Evolutionary conservation across 53 echinoderm and acorn worm species (phyloP), one percentile per base, ranked within the genome.

Genomic region (Henricia sp.): DNA sequence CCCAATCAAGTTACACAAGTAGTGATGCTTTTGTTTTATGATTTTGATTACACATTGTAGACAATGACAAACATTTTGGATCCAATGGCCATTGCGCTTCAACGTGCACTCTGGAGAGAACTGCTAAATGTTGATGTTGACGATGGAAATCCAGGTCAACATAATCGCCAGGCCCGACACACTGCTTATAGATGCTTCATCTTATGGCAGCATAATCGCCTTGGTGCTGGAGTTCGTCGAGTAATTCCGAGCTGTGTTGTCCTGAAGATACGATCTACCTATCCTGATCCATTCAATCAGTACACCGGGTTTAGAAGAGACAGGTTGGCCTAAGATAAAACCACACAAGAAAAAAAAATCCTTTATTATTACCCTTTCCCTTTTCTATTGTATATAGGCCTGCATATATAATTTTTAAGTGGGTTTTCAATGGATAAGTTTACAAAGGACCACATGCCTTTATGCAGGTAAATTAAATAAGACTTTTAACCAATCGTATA

Each of bases 181-280:
- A 71, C 71, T n/a, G 71, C 71, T 71, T 71, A 71, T 26, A 43
- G 71, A 16, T 71, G 71, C 30, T 71, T 2, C 16, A 71, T 71
- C 28, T 34, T 71, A 71, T 71, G 71, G 71, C 71, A 71, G 46
- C 48, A 71, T 71, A 50, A 50, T 71, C 71, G 71, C 35, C 71
- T 71, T 71, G 71, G 71, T 43, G 71, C 50, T 43, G 71, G 71
- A 43, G 50, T 46, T 26, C 46, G 71, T 10, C 13, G 71, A 50
- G 71, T 71, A 21, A 71, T 71, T 50, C 71, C 71, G 26, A 71
- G 71, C 28, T 40, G 71, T 71, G 71, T 71, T 43, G 71, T 71
- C 23, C 50, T 71, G 16, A 71, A 71, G 71, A 71, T 71, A 43
- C 8, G 46, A 44, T 16, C 43, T 8, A 43, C 46, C 27, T 71